These are phyloP conservation scores for Pygoscelis adeliae DNA, from an alignment of 2,113 vertebrate species.

Conservation along the genomic window DNA sequence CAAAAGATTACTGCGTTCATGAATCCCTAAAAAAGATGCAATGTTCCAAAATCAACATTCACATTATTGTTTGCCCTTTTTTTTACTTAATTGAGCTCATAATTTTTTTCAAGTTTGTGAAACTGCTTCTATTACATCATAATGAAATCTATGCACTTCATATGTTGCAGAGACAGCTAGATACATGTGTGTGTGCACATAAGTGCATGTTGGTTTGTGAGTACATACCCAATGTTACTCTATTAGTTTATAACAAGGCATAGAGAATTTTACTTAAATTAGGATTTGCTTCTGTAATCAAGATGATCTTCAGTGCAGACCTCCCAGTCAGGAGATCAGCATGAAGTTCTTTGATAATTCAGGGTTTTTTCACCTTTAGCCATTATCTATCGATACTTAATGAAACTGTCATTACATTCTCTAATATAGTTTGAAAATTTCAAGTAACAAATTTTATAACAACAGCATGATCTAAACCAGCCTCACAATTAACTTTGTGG, in stretches of 20 bases:
- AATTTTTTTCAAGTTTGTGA: not conserved
- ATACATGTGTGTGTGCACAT: no score
- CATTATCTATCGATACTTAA: not conserved
- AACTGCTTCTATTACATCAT: not conserved
- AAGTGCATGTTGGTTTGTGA: not conserved
- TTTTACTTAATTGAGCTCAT: not conserved
- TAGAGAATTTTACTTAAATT: not conserved
- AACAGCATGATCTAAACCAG: not conserved
- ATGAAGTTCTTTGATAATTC: not conserved
- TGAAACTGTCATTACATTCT: not conserved
- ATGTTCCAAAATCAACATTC: not conserved
- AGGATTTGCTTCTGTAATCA: not conserved
- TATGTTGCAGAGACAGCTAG: not conserved
- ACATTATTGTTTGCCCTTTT: not conserved
- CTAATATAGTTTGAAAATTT: not conserved
- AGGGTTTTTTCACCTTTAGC: accelerated
- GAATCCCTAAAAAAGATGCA: accelerated
- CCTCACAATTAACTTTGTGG: not conserved
- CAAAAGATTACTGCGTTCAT: not conserved
- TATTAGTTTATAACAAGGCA: not conserved
- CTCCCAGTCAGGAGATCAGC: not conserved
- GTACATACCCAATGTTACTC: accelerated
- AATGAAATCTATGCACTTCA: not conserved
- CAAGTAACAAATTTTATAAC: not conserved
- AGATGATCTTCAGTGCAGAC: not conserved